Conservation (phyloP, 2,797 vertebrate species). For the Salmo trutta region DNA sequence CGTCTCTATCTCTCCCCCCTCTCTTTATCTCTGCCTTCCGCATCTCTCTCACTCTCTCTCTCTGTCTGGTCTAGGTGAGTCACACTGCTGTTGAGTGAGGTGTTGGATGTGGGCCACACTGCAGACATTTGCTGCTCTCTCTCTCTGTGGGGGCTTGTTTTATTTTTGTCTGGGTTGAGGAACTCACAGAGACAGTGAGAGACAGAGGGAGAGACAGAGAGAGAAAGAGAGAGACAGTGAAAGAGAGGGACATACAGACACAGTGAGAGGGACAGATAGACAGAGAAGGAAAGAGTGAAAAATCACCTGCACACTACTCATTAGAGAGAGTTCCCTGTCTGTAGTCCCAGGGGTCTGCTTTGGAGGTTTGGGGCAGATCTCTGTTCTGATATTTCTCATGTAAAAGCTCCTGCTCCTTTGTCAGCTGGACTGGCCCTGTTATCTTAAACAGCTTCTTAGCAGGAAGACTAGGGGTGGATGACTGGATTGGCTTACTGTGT, state of each 20-base stretch:
- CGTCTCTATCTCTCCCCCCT: neutral
- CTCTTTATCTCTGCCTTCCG: too few relatives aligned
- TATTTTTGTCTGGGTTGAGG: slow-evolving; percentile 37
- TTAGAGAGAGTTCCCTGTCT: neutral
- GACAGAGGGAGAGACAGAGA: slow-evolving; percentile 12
- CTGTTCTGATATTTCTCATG: neutral
- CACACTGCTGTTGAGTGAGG: slow-evolving; percentile 19
- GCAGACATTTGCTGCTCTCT: slow-evolving; percentile 37
- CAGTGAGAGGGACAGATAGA: neutral
- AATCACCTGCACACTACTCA: neutral
- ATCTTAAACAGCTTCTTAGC: slow-evolving; percentile 45
- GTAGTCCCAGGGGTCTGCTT: slow-evolving; percentile 17
- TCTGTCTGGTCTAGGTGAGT: neutral
- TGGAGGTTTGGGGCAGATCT: slow-evolving; percentile 19
- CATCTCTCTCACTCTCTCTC: too few relatives aligned
- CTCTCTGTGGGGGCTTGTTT: slow-evolving; percentile 45
- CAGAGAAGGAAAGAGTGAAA: neutral
- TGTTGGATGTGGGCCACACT: slow-evolving; percentile 40
- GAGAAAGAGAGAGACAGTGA: slow-evolving; percentile 12
- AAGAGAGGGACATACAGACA: slow-evolving; percentile 22
- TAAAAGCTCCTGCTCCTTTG: slow-evolving; percentile 23
- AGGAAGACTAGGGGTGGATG: slow-evolving; percentile 18
- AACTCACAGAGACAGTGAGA: slow-evolving; percentile 16
- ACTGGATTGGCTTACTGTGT: slow-evolving; percentile 33
- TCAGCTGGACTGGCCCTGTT: slow-evolving; percentile 38